A percentile compares a stretch with the other conserved stretches of the same genome.
Evolutionary conservation across 2,888 invertebrate species (phyloP).

Genomic region (Ophioninae sp.): DNA sequence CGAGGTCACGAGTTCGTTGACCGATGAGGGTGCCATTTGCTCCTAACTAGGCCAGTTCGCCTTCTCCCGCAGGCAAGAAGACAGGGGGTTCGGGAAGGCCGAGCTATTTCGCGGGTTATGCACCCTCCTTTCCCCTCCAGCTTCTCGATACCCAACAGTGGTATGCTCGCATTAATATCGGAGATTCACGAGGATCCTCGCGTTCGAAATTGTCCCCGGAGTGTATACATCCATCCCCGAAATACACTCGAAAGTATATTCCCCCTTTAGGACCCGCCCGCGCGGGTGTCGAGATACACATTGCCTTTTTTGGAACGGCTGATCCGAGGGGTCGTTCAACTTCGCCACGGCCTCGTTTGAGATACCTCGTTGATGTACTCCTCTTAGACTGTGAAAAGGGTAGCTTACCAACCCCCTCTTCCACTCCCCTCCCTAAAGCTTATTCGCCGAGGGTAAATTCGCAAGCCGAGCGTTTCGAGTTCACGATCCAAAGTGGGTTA

Average conservation of each 20-base stretch:
- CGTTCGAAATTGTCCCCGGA: constrained; percentile 37
- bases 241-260: neutral
- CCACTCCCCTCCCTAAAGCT: no score
- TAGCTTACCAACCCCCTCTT: no score
- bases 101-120: constrained; percentile 52
- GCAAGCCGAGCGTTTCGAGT: no score
- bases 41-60: constrained; percentile 78
- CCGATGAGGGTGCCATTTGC: constrained; percentile 78
- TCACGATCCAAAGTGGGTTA: no score
- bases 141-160: constrained; percentile 48
- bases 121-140: no score
- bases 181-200: constrained; percentile 39
- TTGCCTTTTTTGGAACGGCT: no score
- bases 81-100: constrained; percentile 30
- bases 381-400: no score
- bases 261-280: neutral
- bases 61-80: constrained; percentile 54
- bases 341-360: no score
- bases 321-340: no score
- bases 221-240: neutral
- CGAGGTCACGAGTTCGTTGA: constrained; percentile 80
- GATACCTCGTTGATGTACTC: no score
- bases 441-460: no score
- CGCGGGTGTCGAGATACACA: neutral
- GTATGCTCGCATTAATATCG: constrained; percentile 30